Evolutionary conservation across 2,797 vertebrate genomes (phyloP), one percentile per base, ranked within the genome.

Genomic region (Fistularia commersonii): DNA sequence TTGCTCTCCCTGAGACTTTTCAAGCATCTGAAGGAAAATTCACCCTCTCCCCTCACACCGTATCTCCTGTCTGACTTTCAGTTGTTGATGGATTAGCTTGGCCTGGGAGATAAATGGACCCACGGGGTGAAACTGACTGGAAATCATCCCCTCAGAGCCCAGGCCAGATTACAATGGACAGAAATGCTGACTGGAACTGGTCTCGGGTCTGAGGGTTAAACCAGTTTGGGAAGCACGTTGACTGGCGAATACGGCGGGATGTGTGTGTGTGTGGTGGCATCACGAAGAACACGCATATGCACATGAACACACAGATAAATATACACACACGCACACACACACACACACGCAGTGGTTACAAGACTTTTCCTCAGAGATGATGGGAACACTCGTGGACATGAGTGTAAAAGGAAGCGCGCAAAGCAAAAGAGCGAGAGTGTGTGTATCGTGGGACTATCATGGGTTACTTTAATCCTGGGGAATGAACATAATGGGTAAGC

Each of bases 31-130:
- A 74, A 66, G 53, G 37, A 64, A 72, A 62, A 72, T 61, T 48
- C 64, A 67, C 66, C 67, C 72, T 78, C 75, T 75, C 77, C 79
- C 72, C 77, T 74, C 79, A 57, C 70, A 50, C 57, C 9, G 69
- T 73, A 70, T 77, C 78, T 81, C 80, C 76, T 61, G 74, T 75
- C 80, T 80, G 79, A 68, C 68, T 75, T 71, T 72, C 41, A 15
- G 72, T 57, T 45, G 57, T 69, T 80, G 82, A 83, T 81, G 83
- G 84, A 87, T 85, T 80, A 77, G 71, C 74, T 71, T 4, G 45
- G 69, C 61, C 66, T 42, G 6, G 40, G 69, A 79, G 79, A 86
- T 67, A 67, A 80, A 82, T 79, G 84, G 80, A 84, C 79, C 77
- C 58, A 52, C 58, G 11, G 62, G 78, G 64, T 60, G 69, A 76